phyloP scores from a whole-genome alignment of 2,888 invertebrate species.

The Eretmocerus hayati region DNA sequence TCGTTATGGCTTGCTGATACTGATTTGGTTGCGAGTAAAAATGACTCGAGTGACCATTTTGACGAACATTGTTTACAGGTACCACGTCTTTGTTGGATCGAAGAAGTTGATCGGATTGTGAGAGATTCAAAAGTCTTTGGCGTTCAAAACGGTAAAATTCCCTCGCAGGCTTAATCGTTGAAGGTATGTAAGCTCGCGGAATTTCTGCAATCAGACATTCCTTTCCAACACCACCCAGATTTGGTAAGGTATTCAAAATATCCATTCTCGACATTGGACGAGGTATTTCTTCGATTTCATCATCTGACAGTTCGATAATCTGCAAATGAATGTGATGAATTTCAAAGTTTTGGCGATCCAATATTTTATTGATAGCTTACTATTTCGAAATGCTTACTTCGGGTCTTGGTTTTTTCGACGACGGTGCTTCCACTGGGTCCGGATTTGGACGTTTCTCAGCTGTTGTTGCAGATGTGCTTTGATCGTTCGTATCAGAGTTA shows the following conservation, averaged over 20 bases:
- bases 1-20: constrained; percentile 10
- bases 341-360: not conserved
- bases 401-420: constrained; percentile 22
- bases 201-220: constrained; percentile 28
- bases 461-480: not conserved
- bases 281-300: constrained; percentile 40
- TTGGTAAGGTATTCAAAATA: constrained; percentile 40
- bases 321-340: constrained; percentile 20
- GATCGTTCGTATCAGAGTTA: constrained; percentile 1
- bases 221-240: constrained; percentile 31
- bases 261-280: constrained; percentile 36
- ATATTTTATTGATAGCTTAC: not conserved
- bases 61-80: constrained; percentile 6
- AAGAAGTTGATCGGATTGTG: constrained; percentile 7
- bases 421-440: not conserved
- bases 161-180: constrained; percentile 31
- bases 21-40: constrained; percentile 16
- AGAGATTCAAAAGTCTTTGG: constrained; percentile 10
- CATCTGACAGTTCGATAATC: constrained; percentile 43
- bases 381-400: constrained; percentile 21
- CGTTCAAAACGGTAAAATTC: constrained; percentile 32
- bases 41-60: constrained; percentile 8
- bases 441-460: constrained; percentile 10
- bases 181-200: constrained; percentile 34
- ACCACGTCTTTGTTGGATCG: constrained; percentile 1